A percentile compares a stretch with the other conserved stretches of the same genome.
Evolutionary conservation across 2,113 vertebrate genomes (phyloP).

Genomic region (Corynorhinus townsendii): DNA sequence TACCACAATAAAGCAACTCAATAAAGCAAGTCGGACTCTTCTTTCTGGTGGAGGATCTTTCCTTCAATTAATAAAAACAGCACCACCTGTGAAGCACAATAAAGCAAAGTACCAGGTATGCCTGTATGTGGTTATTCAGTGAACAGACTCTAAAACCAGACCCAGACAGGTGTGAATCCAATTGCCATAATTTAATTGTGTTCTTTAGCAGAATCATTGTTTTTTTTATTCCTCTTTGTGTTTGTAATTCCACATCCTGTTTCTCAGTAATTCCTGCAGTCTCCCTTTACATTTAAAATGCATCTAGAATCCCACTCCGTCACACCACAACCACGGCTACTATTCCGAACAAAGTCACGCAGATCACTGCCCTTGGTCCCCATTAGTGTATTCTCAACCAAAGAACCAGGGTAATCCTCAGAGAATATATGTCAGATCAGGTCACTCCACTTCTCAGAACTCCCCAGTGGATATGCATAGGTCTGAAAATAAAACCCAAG

Average conservation of each 20-base stretch:
- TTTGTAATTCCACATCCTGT: background rate
- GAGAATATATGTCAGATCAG: background rate
- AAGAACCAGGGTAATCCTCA: background rate
- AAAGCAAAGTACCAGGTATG: background rate
- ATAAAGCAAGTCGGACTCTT: background rate
- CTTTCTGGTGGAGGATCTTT: background rate
- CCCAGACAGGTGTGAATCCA: background rate
- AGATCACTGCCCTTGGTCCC: background rate
- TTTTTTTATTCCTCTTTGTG: background rate
- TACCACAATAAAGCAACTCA: background rate
- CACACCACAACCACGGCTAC: background rate
- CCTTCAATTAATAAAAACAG: background rate
- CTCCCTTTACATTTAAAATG: background rate
- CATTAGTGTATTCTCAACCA: background rate
- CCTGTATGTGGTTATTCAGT: background rate
- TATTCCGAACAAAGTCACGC: background rate
- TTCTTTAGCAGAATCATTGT: background rate
- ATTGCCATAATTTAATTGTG: background rate
- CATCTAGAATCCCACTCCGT: background rate
- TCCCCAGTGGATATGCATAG: background rate
- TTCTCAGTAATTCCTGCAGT: background rate
- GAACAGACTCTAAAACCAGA: background rate
- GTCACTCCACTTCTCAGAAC: background rate
- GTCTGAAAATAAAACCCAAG: background rate
- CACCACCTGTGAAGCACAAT: background rate